Conservation (phyloP, 2,113 vertebrate species). For the Rhinolophus sinicus region DNA sequence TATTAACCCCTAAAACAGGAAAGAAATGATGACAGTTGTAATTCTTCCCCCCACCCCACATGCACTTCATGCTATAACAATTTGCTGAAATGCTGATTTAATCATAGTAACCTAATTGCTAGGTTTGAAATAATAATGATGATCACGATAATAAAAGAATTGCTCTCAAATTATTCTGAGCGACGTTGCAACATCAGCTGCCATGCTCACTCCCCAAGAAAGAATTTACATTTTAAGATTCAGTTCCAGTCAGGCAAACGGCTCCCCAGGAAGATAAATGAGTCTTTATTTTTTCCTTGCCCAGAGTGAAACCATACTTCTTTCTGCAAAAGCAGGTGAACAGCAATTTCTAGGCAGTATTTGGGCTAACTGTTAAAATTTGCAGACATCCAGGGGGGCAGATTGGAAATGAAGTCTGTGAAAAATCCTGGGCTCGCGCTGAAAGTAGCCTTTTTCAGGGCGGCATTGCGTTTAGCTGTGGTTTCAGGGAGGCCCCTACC, state of each 20-base stretch:
- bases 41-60: neutral
- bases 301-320: constrained; percentile 17
- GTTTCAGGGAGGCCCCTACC: constrained; percentile 48
- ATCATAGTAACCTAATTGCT: constrained; percentile 67
- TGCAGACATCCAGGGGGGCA: neutral
- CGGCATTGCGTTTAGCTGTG: neutral
- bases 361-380: neutral
- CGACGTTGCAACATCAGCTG: neutral
- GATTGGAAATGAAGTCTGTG: neutral
- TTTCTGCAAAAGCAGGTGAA: constrained; percentile 29
- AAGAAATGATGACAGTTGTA: constrained; percentile 75
- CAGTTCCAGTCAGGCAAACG: neutral
- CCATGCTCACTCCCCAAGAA: neutral
- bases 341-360: constrained; percentile 40
- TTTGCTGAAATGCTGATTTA: constrained; percentile 61
- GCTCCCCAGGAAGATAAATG: constrained; percentile 11
- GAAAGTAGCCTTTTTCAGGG: neutral
- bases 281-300: neutral
- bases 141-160: constrained; percentile 30
- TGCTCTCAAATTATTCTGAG: constrained; percentile 37
- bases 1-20: constrained; percentile 68
- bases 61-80: neutral
- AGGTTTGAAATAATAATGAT: constrained; percentile 42
- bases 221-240: neutral
- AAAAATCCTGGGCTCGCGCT: constrained; percentile 21